Evolutionary conservation across 1,140 invertebrate species (phyloP), one percentile per base, ranked within the genome.

Genomic region (Drosophila sulfurigaster): DNA sequence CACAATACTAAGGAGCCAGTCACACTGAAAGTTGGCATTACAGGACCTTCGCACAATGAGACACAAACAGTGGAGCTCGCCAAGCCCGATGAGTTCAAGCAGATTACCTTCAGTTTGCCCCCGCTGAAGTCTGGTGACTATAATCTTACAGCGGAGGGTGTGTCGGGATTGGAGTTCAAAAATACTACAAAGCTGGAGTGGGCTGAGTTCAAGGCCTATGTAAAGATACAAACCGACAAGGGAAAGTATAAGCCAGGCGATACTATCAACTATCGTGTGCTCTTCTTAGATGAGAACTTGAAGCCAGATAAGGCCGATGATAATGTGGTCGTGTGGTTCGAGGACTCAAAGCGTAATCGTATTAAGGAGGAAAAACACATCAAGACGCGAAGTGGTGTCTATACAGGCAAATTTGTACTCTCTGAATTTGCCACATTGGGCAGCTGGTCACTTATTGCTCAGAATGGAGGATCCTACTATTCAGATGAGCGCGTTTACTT

Each of bases 171-270:
- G 7, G 95, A 98, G 1, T 98, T 99, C 83, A 96, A 99, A 75
- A 98, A 99, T 92, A 98, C 98, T 0, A 98, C 99, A 90, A 97
- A 97, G 92, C 95, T 97, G 0, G 96, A 98, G 62, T 99, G 99
- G 92, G 95, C 95, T 5, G 95, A 96, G 70, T 95, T 95, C 79
- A 95, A 81, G 35, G 65, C 82, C 3, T 82, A 91, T 28, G 94
- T 97, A 43, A 98, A 99, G 81, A 95, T 99, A 66, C 98, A 99
- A 92, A 99, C 98, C 0, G 98, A 99, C 92, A 97, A 98, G 93
- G 95, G 96, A 1, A 96, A 99, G 64, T 99, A 99, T 92, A 97
- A 98, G 91, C 98, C 98, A 1, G 96, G 96, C 13, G 95, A 97
- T 82, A 95, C 95, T 67, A 95, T 99, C 25, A 95, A 96, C 85